Evolutionary conservation across 2,113 vertebrate species (phyloP).

Genomic region (Peromyscus maniculatus): DNA sequence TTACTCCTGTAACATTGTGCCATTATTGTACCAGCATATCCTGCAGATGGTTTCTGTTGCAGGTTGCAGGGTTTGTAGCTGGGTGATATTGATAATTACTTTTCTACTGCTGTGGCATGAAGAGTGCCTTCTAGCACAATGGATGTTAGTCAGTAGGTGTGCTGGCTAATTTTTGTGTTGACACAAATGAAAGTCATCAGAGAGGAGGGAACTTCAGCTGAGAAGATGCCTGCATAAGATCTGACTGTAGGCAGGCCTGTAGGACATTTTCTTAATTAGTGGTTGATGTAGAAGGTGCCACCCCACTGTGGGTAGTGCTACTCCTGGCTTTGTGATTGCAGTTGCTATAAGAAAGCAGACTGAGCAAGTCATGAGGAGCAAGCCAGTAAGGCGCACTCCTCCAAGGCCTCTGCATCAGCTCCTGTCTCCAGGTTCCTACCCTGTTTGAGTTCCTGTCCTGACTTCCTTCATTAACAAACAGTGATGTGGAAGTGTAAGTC

Average conservation of each 20-base stretch:
- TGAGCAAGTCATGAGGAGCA: background rate
- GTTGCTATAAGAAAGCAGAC: background rate
- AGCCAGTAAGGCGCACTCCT: background rate
- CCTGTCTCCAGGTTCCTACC: background rate
- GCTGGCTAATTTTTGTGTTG: background rate
- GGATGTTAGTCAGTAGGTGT: background rate
- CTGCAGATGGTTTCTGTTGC: background rate
- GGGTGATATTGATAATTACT: background rate
- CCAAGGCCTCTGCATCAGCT: background rate
- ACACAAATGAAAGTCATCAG: background rate
- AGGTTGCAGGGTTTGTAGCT: background rate
- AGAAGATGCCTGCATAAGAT: background rate
- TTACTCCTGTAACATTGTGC: background rate
- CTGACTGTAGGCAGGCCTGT: background rate
- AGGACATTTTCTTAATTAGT: background rate
- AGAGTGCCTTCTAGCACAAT: background rate
- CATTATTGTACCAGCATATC: background rate
- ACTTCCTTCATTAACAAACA: background rate
- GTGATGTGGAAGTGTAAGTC: background rate
- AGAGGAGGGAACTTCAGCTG: background rate
- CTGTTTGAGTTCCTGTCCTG: background rate
- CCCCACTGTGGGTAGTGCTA: background rate
- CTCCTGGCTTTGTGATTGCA: background rate
- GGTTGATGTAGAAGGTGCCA: background rate
- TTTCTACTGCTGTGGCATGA: background rate